Evolutionary conservation across 2,113 vertebrate species (phyloP).

Genomic region (Pedionomus torquatus): DNA sequence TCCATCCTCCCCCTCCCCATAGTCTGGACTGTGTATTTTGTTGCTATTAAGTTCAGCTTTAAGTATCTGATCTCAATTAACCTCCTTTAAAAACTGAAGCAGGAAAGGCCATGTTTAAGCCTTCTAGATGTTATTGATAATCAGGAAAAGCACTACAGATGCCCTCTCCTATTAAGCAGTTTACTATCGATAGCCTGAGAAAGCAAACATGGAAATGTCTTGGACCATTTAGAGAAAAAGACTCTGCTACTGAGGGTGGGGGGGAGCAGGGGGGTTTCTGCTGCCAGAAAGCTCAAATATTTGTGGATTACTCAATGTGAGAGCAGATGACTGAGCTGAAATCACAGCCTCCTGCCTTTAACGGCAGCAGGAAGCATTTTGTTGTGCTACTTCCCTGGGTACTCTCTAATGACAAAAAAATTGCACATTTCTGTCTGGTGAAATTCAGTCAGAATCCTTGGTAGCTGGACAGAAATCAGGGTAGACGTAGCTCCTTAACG

Average conservation of each 20-base stretch:
- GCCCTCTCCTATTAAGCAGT: slow-evolving; percentile 68
- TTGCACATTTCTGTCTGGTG: slow-evolving; percentile 71
- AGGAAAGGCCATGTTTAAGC: slow-evolving; percentile 39
- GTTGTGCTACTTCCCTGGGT: slow-evolving; percentile 77
- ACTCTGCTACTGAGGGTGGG: slow-evolving; percentile 5
- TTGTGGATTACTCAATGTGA: slow-evolving; percentile 70
- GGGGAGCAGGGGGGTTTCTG: background rate
- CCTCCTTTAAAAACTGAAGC: slow-evolving; percentile 34
- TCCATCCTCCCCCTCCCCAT: background rate
- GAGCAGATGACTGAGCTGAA: slow-evolving; percentile 66
- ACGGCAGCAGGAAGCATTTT: slow-evolving; percentile 78
- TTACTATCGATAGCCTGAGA: slow-evolving; percentile 69
- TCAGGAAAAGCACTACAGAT: slow-evolving; percentile 68
- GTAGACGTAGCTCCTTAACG: slow-evolving; percentile 45
- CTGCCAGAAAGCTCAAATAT: slow-evolving; percentile 72
- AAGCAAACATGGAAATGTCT: slow-evolving; percentile 71
- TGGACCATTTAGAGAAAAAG: slow-evolving; percentile 60
- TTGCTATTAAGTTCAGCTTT: slow-evolving; percentile 1
- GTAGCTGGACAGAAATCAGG: slow-evolving; percentile 66
- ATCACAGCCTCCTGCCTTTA: slow-evolving; percentile 60
- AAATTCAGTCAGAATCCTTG: slow-evolving; percentile 68
- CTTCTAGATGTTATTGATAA: slow-evolving; percentile 62
- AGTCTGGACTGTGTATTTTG: background rate
- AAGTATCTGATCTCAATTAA: slow-evolving; percentile 64
- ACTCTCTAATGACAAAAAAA: slow-evolving; percentile 73